Evolutionary conservation across 2,113 vertebrate genomes (phyloP).

Genomic region (Zosterops borbonicus): DNA sequence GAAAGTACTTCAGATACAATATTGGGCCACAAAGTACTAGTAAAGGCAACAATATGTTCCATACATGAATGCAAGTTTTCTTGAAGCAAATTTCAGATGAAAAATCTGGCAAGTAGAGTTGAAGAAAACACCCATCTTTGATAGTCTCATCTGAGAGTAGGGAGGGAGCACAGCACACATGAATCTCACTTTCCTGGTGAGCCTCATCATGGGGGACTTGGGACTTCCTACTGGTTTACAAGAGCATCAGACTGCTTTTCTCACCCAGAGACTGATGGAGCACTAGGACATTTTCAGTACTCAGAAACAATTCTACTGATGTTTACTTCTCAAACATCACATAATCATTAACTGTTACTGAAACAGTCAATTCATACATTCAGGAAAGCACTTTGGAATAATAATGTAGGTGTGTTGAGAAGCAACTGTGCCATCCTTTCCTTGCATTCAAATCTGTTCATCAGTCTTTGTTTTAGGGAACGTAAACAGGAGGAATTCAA

Average conservation of each 20-base stretch:
- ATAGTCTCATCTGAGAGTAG: background rate
- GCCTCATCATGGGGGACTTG: background rate
- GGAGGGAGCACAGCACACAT: background rate
- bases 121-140: background rate
- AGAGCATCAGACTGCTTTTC: background rate
- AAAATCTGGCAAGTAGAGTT: background rate
- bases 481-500: background rate
- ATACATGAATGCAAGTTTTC: background rate
- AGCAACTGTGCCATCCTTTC: background rate
- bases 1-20: background rate
- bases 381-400: background rate
- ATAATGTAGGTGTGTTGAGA: background rate
- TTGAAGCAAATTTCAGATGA: background rate
- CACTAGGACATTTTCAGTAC: background rate
- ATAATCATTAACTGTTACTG: background rate
- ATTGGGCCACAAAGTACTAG: background rate
- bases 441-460: background rate
- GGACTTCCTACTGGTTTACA: background rate
- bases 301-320: background rate
- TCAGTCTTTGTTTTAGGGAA: background rate
- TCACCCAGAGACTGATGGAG: background rate
- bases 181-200: background rate
- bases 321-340: background rate
- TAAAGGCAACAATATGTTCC: background rate
- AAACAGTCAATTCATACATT: background rate